phyloP scores from a whole-genome alignment of 2,888 invertebrate genomes.

The Tenthredo notha region DNA sequence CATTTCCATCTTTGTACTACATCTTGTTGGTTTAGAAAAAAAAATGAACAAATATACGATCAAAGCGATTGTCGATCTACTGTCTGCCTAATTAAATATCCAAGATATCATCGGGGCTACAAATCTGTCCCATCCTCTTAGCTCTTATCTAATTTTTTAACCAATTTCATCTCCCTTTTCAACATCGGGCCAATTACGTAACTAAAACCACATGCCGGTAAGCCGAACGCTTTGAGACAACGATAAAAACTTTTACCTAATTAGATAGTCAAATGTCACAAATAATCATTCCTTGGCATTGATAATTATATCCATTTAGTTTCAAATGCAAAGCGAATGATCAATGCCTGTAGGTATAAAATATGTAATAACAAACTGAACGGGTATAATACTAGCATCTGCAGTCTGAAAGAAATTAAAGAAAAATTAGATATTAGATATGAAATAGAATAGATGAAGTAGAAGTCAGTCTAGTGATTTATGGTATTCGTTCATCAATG shows the following conservation, averaged over 20 bases:
- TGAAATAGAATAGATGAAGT: neutral
- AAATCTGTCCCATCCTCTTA: constrained; percentile 22
- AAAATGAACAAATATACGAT: neutral
- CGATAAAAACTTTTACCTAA: neutral
- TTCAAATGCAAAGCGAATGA: neutral
- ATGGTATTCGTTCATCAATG: neutral
- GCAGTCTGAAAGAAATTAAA: neutral
- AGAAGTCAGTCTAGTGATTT: neutral
- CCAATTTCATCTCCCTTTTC: neutral
- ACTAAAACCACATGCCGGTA: neutral
- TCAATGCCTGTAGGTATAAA: neutral
- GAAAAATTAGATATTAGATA: neutral
- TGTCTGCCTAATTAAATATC: neutral
- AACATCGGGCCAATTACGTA: neutral
- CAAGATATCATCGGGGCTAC: neutral
- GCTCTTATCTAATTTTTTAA: constrained; percentile 3
- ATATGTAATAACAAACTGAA: no score
- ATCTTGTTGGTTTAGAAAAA: neutral
- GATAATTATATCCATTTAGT: constrained; percentile 2
- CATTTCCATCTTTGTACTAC: neutral
- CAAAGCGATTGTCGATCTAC: neutral
- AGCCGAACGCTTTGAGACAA: neutral
- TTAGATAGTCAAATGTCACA: constrained; percentile 29
- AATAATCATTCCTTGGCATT: constrained; percentile 6
- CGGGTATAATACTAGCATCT: neutral